A percentile compares a stretch with the other conserved stretches of the same genome.
These are phyloP conservation scores for Myotis brandtii DNA, from an alignment of 2,113 vertebrate species.

Conservation along the genomic window DNA sequence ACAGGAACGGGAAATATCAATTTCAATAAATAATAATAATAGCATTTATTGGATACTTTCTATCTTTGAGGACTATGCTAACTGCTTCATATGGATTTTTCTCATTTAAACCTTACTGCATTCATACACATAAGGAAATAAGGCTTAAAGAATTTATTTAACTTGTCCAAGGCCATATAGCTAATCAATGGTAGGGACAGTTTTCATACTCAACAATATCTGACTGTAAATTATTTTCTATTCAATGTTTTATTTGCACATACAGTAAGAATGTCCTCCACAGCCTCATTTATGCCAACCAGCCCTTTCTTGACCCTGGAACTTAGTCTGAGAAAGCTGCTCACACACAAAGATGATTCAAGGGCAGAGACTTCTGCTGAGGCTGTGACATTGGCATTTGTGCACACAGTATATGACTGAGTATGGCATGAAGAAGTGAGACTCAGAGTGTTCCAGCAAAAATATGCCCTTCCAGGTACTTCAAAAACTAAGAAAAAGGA, in stretches of 20 bases:
- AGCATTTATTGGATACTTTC: background rate
- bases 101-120: conserved; percentile 51
- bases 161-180: background rate
- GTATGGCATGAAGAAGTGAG: background rate
- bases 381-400: background rate
- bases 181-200: background rate
- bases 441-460: background rate
- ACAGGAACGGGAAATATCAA: conserved; percentile 3
- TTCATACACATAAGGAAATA: background rate
- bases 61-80: background rate
- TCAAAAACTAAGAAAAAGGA: background rate
- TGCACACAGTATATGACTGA: background rate
- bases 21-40: background rate
- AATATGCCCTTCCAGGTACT: background rate
- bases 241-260: conserved; percentile 34
- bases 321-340: background rate
- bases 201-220: conserved; percentile 7
- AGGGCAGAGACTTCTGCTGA: background rate
- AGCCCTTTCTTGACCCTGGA: background rate
- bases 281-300: background rate
- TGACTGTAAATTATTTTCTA: conserved; percentile 19
- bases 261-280: background rate
- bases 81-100: conserved; percentile 27
- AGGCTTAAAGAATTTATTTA: background rate
- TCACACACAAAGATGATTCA: conserved; percentile 30